Base-by-base conservation (phyloP, 2,888 invertebrate genomes). In the Pecten maximus region DNA sequence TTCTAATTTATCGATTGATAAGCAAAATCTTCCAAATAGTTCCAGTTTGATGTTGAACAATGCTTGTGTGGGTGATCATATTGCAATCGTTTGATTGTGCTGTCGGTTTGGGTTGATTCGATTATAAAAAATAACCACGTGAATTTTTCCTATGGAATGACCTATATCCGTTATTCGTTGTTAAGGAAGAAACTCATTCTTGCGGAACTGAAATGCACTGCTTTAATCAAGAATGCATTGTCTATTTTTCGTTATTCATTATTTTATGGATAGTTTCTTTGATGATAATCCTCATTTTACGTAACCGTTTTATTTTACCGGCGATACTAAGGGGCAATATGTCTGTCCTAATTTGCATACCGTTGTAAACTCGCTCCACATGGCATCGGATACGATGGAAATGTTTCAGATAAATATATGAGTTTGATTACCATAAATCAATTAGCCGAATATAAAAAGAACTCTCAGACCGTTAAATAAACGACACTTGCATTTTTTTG, bases 31-130 rank as follows among this genome's bases (percentile, higher is more conserved):
- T 28, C 4, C 12, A 35, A 74, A 35, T 35, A 74, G 28, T 74
- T 74, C 74, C 12, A 35, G 74, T 28, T 74, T 74, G 35, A 74
- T 19, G 35, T 74, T 74, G 74, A 6, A 8, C 74, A 74, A 35
- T 28, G 35, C 74, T 28, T 74, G 23, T 74, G 35, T 74, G 2
- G n/a, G 23, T 74, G 23, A 74, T 23, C 28, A 35, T 28, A 35
- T 74, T 74, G 74, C 74, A 74, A 74, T 74, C 74, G 74, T 74
- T 74, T 23, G 74, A 74, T 28, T 35, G 74, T 23, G 74, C 74
- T 74, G 8, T 74, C 74, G 19, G 28, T 35, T 35, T 74, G 35
- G 35, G 23, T 6, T 35, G 35, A 35, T 35, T 28, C 74, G 35
- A 15, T 28, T 74, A 23, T 8, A 23, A 74, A 74, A 74, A 74